Conservation (phyloP, 2,113 vertebrate species). For the Oreotrochilus melanogaster region DNA sequence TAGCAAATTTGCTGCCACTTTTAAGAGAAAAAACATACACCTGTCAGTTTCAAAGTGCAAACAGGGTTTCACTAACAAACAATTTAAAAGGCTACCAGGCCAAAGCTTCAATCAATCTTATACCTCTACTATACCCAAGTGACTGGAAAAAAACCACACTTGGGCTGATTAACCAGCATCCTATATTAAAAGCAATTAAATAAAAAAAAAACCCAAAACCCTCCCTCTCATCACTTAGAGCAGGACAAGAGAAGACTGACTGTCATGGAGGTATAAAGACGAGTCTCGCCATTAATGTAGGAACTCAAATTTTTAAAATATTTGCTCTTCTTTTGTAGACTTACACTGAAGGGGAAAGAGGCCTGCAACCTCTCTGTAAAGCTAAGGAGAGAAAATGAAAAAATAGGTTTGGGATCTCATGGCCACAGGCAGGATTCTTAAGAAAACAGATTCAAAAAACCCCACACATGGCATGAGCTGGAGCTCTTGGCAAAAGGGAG, state of each 20-base stretch:
- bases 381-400: slow-evolving; percentile 19
- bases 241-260: not conserved
- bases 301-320: not conserved
- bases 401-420: not conserved
- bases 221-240: not conserved
- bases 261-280: not conserved
- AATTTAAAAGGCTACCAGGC: not conserved
- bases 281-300: not conserved
- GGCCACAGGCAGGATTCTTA: not conserved
- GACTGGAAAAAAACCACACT: not conserved
- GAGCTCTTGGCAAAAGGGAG: not conserved
- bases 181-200: not conserved
- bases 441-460: slow-evolving; percentile 38
- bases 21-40: not conserved
- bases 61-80: not conserved
- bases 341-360: not conserved
- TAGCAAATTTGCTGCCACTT: not conserved
- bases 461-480: not conserved
- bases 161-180: not conserved
- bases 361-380: not conserved
- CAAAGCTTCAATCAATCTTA: not conserved
- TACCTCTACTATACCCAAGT: not conserved
- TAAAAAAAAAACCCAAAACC: not conserved
- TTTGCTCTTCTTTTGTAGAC: not conserved
- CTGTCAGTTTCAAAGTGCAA: not conserved